These are phyloP conservation scores for Sialia sialis DNA, from an alignment of 2,113 vertebrate species.

Conservation along the genomic window DNA sequence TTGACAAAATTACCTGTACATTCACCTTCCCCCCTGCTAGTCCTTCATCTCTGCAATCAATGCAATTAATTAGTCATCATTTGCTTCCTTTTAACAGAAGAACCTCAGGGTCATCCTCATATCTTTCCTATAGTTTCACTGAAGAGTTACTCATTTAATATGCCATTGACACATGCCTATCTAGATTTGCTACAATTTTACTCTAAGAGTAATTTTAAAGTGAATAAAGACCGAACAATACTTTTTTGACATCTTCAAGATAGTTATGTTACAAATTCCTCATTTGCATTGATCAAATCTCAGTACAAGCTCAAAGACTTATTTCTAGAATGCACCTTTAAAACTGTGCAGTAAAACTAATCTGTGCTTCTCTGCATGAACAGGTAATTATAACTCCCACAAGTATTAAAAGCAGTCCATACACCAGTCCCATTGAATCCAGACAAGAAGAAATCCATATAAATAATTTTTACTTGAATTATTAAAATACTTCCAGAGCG, in stretches of 20 bases:
- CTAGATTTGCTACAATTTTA: not conserved
- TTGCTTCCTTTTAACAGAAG: not conserved
- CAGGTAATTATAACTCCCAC: not conserved
- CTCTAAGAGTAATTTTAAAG: not conserved
- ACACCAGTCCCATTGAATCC: not conserved
- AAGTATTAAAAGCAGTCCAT: not conserved
- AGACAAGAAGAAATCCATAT: not conserved
- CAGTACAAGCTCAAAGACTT: not conserved
- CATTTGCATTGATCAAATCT: not conserved
- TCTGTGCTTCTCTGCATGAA: not conserved
- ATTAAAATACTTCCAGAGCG: not conserved
- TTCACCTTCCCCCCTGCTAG: not conserved
- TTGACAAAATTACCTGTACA: not conserved
- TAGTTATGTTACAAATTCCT: not conserved
- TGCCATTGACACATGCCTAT: not conserved
- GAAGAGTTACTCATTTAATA: not conserved
- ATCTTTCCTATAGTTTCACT: not conserved
- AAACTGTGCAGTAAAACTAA: not conserved
- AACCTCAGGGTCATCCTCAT: not conserved
- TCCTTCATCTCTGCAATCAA: not conserved
- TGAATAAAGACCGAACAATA: not conserved
- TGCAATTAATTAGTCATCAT: not conserved
- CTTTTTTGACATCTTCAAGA: not conserved
- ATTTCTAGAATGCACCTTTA: not conserved
- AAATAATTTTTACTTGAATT: not conserved